Percentiles rank a stretch among this genome's conserved stretches.
Evolutionary conservation across 2,797 vertebrate species (phyloP).

Genomic region (Spondyliosoma cantharus): DNA sequence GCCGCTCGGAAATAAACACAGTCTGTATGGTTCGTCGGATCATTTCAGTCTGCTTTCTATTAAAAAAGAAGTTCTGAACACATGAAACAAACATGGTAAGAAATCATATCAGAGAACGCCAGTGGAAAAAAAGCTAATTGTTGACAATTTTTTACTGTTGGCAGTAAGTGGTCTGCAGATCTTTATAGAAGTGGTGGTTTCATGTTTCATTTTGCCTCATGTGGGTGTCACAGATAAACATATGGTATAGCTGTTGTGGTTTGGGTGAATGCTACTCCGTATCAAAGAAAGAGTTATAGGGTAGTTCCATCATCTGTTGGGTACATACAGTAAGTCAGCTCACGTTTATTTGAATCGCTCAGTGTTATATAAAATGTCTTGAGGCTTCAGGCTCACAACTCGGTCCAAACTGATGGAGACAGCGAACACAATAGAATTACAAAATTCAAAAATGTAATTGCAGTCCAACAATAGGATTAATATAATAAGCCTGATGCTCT

Average conservation of each 20-base stretch:
- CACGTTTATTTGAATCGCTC: conserved; percentile 13
- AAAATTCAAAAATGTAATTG: neutral
- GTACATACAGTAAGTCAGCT: neutral
- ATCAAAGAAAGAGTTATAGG: conserved; percentile 5
- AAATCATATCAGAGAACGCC: neutral
- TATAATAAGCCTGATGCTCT: neutral
- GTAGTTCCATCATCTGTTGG: neutral
- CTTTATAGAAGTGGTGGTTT: conserved; percentile 6
- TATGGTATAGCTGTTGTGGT: conserved; percentile 4
- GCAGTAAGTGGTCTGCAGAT: conserved; percentile 2
- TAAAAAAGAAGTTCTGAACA: neutral
- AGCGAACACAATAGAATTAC: neutral
- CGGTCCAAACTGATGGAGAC: neutral
- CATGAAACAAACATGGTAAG: neutral
- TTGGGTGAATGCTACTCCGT: neutral
- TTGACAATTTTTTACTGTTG: neutral
- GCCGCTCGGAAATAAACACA: conserved; percentile 18
- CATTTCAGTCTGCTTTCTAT: conserved; percentile 22
- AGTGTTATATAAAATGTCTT: neutral
- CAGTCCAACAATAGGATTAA: conserved; percentile 1
- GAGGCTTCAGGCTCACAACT: conserved; percentile 1
- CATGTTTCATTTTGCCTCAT: conserved; percentile 5
- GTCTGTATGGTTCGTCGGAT: conserved; percentile 1
- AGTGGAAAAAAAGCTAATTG: neutral
- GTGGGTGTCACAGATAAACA: conserved; percentile 35